Base-by-base conservation (phyloP, 2,113 vertebrate genomes). In the Numenius arquata region DNA sequence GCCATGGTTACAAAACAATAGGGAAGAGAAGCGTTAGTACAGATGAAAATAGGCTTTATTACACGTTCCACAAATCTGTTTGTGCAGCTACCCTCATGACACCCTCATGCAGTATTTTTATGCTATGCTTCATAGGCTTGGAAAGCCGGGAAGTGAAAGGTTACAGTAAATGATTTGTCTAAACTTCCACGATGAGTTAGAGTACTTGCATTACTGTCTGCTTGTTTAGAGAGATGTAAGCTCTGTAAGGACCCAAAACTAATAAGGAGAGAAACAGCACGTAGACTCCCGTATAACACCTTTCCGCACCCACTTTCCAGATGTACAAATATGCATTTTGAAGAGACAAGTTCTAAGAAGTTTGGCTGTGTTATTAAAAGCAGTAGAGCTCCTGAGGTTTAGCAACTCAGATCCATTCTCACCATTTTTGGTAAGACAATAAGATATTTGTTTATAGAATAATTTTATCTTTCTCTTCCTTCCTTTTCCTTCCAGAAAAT, bases 221-320 rank as follows among this genome's bases (percentile, higher is more conserved):
- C n/a, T 68, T 82, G 15, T 38, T 75, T 40, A 52, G 58, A 45
- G 1, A 36, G 30, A 43, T 3, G 6, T 9, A 65, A 82, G 22
- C 12, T 38, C 29, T 8, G 2, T 23, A 43, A 72, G 21, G 85
- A 45, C 9, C 6, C 41, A 32, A 59, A 92, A 38, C 3, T 25
- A 43, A 11, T 17, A 74, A 65, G 36, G 5, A 75, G 38, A 52
- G 68, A 76, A 66, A 3, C 5, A 65, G 11, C 38, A 53, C 30
- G 17, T 22, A 43, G 23, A 5, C 2, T 38, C 34, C 20, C 3
- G 4, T 13, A 2, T 43, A 45, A 34, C 1, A 1, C 5, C 8
- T 50, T 52, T 82, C 40, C 9, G 14, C 36, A 50, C 6, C 2
- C 26, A 6, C 3, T n/a, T 72, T 47, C 36, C 30, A 61, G 41